Conservation (phyloP, 2,113 vertebrate genomes). For the Spilogale gracilis region DNA sequence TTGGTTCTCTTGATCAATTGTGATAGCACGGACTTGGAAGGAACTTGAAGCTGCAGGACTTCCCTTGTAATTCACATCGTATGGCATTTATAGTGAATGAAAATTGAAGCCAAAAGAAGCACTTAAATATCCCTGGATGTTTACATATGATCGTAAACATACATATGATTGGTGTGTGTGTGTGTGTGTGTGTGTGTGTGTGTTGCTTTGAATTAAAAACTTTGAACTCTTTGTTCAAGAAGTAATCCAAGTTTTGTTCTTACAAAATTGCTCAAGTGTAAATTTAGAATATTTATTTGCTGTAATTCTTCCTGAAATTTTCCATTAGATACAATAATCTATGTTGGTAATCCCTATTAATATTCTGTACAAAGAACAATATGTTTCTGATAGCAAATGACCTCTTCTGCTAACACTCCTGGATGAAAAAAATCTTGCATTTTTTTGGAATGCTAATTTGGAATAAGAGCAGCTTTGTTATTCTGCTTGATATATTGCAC, state of each 20-base stretch:
- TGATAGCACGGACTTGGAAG: constrained; percentile 17
- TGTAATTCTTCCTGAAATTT: background rate
- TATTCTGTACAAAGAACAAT: background rate
- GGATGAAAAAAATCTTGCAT: background rate
- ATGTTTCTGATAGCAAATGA: constrained; percentile 8
- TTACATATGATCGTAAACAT: background rate
- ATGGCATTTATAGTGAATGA: constrained; percentile 28
- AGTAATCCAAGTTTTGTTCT: background rate
- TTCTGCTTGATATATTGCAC: background rate
- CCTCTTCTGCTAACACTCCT: background rate
- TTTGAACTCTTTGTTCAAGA: background rate
- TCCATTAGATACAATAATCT: background rate
- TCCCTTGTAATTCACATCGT: background rate
- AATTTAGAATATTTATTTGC: constrained; percentile 12
- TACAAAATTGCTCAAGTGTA: constrained; percentile 1
- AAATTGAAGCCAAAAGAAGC: constrained; percentile 41
- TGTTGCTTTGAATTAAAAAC: constrained; percentile 23
- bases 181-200: background rate
- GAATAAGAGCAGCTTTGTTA: constrained; percentile 49
- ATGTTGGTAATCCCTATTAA: background rate
- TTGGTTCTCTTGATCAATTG: constrained; percentile 30
- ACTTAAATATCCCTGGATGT: constrained; percentile 10
- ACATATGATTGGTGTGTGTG: background rate
- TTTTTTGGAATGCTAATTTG: background rate
- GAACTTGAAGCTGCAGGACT: background rate